Conservation (phyloP, 1,140 invertebrate species). For the Cylas formicarius region DNA sequence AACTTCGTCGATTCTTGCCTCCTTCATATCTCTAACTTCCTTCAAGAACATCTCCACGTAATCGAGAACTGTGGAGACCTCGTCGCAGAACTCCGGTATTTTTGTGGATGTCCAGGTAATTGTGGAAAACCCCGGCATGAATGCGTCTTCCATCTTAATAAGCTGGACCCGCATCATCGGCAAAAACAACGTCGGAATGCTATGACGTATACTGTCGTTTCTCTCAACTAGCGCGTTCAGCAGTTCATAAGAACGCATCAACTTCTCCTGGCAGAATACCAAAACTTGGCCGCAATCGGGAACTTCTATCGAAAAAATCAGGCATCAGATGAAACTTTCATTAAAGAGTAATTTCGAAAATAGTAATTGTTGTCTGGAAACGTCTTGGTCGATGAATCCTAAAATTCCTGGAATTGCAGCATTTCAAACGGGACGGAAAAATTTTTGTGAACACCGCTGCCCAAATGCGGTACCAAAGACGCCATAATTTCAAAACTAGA, state of each 20-base stretch:
- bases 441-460: no score
- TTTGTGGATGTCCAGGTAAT: conserved; percentile 76
- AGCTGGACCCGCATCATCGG: conserved; percentile 62
- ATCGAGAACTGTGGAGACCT: conserved; percentile 51
- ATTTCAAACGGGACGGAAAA: no score
- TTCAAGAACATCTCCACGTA: conserved; percentile 65
- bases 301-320: conserved; percentile 43
- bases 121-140: conserved; percentile 68
- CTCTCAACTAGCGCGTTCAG: conserved; percentile 52
- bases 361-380: no score
- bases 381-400: no score
- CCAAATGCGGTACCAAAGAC: no score
- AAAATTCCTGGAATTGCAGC: no score
- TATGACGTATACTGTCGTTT: conserved; percentile 49
- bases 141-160: conserved; percentile 58
- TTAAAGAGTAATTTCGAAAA: no score
- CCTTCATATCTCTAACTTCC: conserved; percentile 64
- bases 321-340: not conserved
- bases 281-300: conserved; percentile 60
- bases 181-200: conserved; percentile 57
- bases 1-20: conserved; percentile 65
- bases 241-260: conserved; percentile 51
- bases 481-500: no score
- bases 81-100: conserved; percentile 55
- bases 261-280: conserved; percentile 58